Base-by-base conservation (phyloP, 2,113 vertebrate genomes). In the Plecturocebus donacophilus region DNA sequence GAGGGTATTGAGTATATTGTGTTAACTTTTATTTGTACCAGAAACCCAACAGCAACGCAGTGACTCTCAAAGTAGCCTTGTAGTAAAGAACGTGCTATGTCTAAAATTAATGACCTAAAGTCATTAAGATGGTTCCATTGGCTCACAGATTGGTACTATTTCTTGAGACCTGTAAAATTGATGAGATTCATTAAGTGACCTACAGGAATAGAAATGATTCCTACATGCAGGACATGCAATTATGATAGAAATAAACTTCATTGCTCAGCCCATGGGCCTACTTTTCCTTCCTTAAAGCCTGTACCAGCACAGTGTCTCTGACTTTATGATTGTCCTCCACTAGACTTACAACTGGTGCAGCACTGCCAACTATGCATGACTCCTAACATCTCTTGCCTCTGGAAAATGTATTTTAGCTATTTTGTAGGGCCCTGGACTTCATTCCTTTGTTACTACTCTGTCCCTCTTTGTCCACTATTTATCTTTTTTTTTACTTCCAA, bases 31-130 rank as follows among this genome's bases (percentile, higher is more conserved):
- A 38, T 42, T 58, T 85, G 21, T 84, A n/a, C 54, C 76, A 82
- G 71, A 25, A 52, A 42, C 61, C 87, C n/a, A 30, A 56, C 47
- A 35, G 42, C 38, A 6, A 91, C 73, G 52, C 25, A 71, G 14
- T 25, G 45, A 38, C 38, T 77, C 40, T 58, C 32, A n/a, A 64
- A 56, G 2, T 79, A 38, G 42, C 20, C 56, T 90, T 68, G 47
- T 32, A 40, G 32, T 49, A 79, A 32, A 73, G 70, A 77, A 75
- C 3, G 5, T 25, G 23, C 79, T 58, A 12, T 38, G 32, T 85
- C 52, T 71, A 85, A 96, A 96, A n/a, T 89, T 70, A 94, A 68
- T 8, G 25, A 86, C 27, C 47, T 61, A 66, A 82, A 73, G 40
- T 77, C n/a, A 2, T 2, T 38, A 81, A 64, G 68, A 49, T 49